These are phyloP conservation scores for Drosophila orosa DNA, from an alignment of 1,140 invertebrate genomes.

Conservation along the genomic window DNA sequence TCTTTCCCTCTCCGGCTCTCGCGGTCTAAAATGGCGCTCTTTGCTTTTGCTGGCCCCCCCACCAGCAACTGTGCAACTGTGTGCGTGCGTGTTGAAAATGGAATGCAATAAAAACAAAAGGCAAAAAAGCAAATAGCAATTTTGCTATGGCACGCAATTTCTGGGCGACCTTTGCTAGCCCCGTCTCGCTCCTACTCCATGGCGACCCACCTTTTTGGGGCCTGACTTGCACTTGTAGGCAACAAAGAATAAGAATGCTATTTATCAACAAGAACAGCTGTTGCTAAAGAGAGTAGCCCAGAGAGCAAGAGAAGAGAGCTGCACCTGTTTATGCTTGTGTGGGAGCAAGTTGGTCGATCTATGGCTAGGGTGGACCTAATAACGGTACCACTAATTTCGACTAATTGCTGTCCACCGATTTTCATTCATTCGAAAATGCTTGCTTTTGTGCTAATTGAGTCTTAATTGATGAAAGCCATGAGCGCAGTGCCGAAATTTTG, in stretches of 20 bases:
- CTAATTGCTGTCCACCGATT: slow-evolving; percentile 18
- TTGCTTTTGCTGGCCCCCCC: slow-evolving; percentile 2
- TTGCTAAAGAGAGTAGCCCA: slow-evolving; percentile 19
- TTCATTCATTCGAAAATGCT: slow-evolving; percentile 10
- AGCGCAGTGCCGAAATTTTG: slow-evolving; percentile 35
- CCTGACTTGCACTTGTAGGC: slow-evolving; percentile 30
- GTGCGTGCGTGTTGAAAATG: slow-evolving; percentile 24
- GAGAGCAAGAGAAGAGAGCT: slow-evolving; percentile 12
- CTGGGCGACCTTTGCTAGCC: slow-evolving; percentile 1
- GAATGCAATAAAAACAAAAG: slow-evolving; percentile 46
- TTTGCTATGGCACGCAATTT: slow-evolving; percentile 35
- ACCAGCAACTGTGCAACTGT: neutral
- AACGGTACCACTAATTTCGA: slow-evolving; percentile 4
- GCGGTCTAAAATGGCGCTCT: slow-evolving; percentile 22
- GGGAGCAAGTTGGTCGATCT: slow-evolving; percentile 16
- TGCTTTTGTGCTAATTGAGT: slow-evolving; percentile 19
- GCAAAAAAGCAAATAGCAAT: slow-evolving; percentile 10
- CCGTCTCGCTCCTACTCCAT: slow-evolving; percentile 6
- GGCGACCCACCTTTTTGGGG: slow-evolving; percentile 1
- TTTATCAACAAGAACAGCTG: slow-evolving; percentile 58
- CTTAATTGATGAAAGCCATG: slow-evolving; percentile 67
- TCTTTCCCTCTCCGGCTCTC: slow-evolving; percentile 7
- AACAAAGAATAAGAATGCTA: slow-evolving; percentile 34
- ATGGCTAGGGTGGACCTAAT: slow-evolving; percentile 16
- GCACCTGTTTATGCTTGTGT: slow-evolving; percentile 25